phyloP scores from a whole-genome alignment of 2,888 invertebrate genomes.

The Nineta flava region DNA sequence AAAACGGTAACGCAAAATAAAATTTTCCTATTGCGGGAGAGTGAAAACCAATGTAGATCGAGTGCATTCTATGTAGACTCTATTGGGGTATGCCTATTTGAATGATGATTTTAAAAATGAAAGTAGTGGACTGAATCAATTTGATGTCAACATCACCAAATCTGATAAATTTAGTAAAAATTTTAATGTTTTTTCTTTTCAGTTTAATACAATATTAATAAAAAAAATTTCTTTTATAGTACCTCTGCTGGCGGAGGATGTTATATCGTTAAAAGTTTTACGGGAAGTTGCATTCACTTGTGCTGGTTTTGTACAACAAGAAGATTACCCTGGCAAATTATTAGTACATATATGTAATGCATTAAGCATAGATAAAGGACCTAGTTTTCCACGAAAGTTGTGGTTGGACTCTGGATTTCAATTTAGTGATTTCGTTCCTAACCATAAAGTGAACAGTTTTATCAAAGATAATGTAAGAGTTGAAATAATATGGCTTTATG shows the following conservation, averaged over 20 bases:
- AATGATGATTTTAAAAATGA: background rate
- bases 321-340: conserved; percentile 28
- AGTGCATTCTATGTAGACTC: no score
- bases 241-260: conserved; percentile 32
- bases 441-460: conserved; percentile 30
- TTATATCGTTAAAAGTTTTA: conserved; percentile 26
- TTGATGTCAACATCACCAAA: no score
- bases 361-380: conserved; percentile 39
- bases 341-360: conserved; percentile 40
- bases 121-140: background rate
- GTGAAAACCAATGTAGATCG: no score
- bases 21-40: no score
- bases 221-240: conserved; percentile 23
- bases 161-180: no score
- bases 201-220: background rate
- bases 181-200: no score
- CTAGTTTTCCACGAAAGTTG: conserved; percentile 32
- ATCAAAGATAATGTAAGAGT: conserved; percentile 29
- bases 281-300: conserved; percentile 15
- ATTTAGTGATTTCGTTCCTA: conserved; percentile 34
- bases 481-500: no score
- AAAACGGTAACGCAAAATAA: no score
- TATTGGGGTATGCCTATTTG: no score
- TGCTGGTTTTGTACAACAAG: conserved; percentile 18
- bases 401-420: conserved; percentile 37